Conservation (phyloP, 2,113 vertebrate genomes). For the Cyanocitta stelleri region DNA sequence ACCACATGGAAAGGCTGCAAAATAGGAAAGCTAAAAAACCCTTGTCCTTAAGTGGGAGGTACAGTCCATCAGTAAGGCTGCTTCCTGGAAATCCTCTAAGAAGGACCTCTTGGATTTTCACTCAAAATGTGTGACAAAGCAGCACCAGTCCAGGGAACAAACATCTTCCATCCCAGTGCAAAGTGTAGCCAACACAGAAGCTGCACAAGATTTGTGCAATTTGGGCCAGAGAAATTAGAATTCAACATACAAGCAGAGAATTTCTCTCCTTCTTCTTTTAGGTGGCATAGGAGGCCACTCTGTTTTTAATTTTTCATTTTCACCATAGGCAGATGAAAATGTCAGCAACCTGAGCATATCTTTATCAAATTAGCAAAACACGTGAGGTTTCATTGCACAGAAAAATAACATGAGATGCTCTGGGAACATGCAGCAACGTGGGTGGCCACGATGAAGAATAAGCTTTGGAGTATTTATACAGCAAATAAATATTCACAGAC, state of each 20-base stretch:
- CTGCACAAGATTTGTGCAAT: not conserved
- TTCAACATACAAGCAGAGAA: not conserved
- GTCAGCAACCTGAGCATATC: not conserved
- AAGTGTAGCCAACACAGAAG: not conserved
- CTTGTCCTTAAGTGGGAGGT: not conserved
- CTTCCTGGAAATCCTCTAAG: not conserved
- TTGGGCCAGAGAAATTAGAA: not conserved
- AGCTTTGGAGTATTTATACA: conserved; percentile 47
- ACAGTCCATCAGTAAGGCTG: not conserved
- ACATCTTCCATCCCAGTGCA: not conserved
- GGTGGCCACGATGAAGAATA: conserved; percentile 29
- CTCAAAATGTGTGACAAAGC: not conserved
- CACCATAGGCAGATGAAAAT: not conserved
- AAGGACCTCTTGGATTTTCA: not conserved
- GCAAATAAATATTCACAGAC: conserved; percentile 58
- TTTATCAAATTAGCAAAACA: conserved; percentile 11
- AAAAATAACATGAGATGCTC: conserved; percentile 15
- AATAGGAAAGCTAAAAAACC: not conserved
- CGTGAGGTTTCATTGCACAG: not conserved
- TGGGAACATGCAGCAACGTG: conserved; percentile 2
- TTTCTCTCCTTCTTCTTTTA: not conserved
- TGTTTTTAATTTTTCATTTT: not conserved
- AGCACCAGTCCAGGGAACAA: not conserved
- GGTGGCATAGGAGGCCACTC: not conserved
- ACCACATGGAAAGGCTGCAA: not conserved